Percentiles rank a stretch among this genome's conserved stretches.
Evolutionary conservation across 2,797 vertebrate genomes (phyloP).

Genomic region (Phataginus tricuspis): DNA sequence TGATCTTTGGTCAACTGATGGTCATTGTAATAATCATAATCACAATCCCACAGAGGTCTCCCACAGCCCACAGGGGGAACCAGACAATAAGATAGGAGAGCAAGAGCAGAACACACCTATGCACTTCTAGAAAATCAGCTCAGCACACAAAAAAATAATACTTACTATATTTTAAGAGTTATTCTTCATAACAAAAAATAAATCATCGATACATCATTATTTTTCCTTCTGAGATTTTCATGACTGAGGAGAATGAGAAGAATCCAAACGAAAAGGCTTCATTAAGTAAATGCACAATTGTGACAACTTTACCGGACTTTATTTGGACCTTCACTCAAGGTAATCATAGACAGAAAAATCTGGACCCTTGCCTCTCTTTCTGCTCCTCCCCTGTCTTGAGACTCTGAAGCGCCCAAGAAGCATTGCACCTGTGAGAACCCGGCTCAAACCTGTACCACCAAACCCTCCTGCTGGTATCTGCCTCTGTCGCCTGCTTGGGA

Average conservation of each 20-base stretch:
- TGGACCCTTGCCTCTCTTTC: neutral
- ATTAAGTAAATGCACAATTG: neutral
- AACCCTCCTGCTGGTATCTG: neutral
- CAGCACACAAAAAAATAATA: too few species aligned
- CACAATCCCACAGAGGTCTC: neutral
- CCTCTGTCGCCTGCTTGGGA: neutral
- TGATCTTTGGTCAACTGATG: neutral
- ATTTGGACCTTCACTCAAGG: neutral
- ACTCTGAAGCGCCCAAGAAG: neutral
- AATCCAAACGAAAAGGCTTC: neutral
- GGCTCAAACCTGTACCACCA: neutral
- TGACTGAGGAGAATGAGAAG: neutral
- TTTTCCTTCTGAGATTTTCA: neutral
- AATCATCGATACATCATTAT: neutral
- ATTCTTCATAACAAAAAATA: slow-evolving; percentile 5
- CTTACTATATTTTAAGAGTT: slow-evolving; percentile 9
- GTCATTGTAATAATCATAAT: neutral
- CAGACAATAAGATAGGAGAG: too few species aligned
- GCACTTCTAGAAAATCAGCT: too few species aligned
- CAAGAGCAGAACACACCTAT: too few species aligned
- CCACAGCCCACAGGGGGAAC: too few species aligned
- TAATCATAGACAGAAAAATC: neutral
- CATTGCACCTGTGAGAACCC: neutral
- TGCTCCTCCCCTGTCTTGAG: neutral
- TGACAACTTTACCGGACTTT: neutral